A percentile compares a stretch with the other conserved stretches of the same genome.
Conservation (phyloP, 2,888 invertebrate species). For the Volucella bombylans region DNA sequence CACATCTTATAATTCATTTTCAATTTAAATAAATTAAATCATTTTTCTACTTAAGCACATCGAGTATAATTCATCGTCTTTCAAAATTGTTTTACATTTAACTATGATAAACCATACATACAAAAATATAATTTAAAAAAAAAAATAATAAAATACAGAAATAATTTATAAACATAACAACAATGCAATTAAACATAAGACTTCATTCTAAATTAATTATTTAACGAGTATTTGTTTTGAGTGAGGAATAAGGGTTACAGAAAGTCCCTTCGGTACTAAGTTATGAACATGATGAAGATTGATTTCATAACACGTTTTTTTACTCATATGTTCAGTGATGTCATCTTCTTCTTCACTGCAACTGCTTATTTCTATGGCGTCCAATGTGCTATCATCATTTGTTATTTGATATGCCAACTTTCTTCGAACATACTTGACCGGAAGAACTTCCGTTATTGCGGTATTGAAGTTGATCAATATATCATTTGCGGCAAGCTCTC, state of each 20-base stretch:
- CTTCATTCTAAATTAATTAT: conserved; percentile 34
- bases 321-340: conserved; percentile 4
- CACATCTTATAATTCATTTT: conserved; percentile 35
- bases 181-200: conserved; percentile 18
- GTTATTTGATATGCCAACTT: conserved; percentile 75
- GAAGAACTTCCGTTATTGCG: conserved; percentile 81
- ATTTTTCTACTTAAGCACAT: conserved; percentile 52
- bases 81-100: conserved; percentile 34
- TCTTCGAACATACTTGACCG: conserved; percentile 74
- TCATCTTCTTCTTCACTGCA: conserved; percentile 57
- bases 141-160: conserved; percentile 19
- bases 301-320: conserved; percentile 56
- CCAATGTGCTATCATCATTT: conserved; percentile 12
- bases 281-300: conserved; percentile 70
- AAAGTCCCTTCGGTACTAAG: conserved; percentile 77
- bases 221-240: conserved; percentile 39
- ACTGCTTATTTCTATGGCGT: conserved; percentile 74
- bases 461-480: conserved; percentile 81
- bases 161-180: conserved; percentile 63
- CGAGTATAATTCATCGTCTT: conserved; percentile 29
- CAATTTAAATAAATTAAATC: conserved; percentile 61
- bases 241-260: conserved; percentile 75
- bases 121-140: conserved; percentile 27
- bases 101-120: conserved; percentile 49
- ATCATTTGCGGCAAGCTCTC: conserved; percentile 79